A percentile compares a stretch with the other conserved stretches of the same genome.
Conservation (phyloP, 2,113 vertebrate species). For the Notothenia coriiceps region DNA sequence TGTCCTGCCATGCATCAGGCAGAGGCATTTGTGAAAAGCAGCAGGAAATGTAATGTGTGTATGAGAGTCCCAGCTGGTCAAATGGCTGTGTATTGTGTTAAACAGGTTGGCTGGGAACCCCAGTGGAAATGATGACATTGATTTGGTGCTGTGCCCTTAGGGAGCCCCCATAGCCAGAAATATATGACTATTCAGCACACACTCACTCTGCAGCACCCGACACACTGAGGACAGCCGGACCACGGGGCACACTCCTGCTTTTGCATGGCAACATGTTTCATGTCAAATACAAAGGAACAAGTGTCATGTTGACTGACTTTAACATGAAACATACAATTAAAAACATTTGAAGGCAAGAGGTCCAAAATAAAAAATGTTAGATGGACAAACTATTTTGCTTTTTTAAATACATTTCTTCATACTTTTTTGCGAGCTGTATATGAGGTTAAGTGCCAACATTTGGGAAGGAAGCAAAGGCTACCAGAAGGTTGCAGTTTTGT, state of each 20-base stretch:
- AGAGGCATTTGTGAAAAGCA: slow-evolving; percentile 39
- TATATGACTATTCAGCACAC: slow-evolving; percentile 57
- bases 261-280: slow-evolving; percentile 20
- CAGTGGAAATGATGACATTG: slow-evolving; percentile 51
- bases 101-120: slow-evolving; percentile 40
- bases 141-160: slow-evolving; percentile 57
- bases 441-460: no score
- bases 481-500: no score
- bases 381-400: not conserved
- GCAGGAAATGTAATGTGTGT: slow-evolving; percentile 44
- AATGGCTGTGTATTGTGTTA: slow-evolving; percentile 53
- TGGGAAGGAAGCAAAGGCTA: no score
- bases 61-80: slow-evolving; percentile 52
- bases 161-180: slow-evolving; percentile 39
- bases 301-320: slow-evolving; percentile 13
- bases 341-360: not conserved
- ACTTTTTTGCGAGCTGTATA: no score
- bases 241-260: slow-evolving; percentile 13
- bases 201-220: slow-evolving; percentile 21
- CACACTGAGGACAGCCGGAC: slow-evolving; percentile 20
- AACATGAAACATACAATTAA: not conserved
- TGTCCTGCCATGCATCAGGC: slow-evolving; percentile 10
- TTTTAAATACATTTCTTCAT: no score
- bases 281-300: not conserved
- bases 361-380: not conserved